phyloP scores from a whole-genome alignment of 2,113 vertebrate genomes.

The Athene cunicularia region DNA sequence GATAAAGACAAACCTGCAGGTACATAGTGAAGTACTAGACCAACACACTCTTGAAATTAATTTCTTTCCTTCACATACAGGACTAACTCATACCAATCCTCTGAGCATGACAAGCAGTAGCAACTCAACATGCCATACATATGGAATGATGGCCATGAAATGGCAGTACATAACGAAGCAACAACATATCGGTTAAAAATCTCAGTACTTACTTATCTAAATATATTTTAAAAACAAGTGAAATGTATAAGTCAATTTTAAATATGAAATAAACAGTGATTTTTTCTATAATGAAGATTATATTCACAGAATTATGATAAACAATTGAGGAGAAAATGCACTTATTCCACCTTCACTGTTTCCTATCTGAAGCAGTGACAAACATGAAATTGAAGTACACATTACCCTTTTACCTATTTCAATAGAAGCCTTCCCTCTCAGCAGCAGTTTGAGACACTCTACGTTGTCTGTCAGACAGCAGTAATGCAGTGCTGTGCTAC shows the following conservation, averaged over 20 bases:
- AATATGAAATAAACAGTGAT: background rate
- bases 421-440: conserved; percentile 90
- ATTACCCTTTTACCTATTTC: conserved; percentile 83
- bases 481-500: conserved; percentile 94
- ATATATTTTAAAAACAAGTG: background rate
- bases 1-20: background rate
- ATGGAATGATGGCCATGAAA: background rate
- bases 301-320: background rate
- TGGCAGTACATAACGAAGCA: background rate
- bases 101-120: background rate
- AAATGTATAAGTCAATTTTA: background rate
- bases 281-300: background rate
- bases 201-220: background rate
- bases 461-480: conserved; percentile 94
- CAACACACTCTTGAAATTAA: background rate
- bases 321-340: background rate
- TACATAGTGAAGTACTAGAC: background rate
- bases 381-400: background rate
- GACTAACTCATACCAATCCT: background rate
- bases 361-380: background rate
- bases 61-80: background rate
- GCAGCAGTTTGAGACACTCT: conserved; percentile 95
- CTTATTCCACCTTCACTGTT: background rate
- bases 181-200: background rate
- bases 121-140: background rate